Evolutionary conservation across 2,888 invertebrate genomes (phyloP), one percentile per base, ranked within the genome.

Genomic region (Ypsolopha sequella): DNA sequence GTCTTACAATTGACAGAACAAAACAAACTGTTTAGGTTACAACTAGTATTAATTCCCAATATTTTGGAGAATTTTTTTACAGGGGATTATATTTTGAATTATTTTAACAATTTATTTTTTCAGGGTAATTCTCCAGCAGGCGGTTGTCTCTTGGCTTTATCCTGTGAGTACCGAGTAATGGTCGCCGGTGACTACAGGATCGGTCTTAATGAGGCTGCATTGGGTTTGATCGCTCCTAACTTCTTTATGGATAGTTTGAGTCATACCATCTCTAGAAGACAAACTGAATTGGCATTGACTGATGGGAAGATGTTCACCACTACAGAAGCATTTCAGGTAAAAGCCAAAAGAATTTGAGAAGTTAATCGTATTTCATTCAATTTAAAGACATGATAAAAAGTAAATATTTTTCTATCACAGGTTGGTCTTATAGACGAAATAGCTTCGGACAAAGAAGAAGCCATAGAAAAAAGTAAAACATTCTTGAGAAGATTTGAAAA

Each of bases 131-230:
- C 93, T 0, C 94, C 94, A 36, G 95, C 94, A 33, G 95, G 95
- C 4, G 96, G 96, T 0, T 96, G 96, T 64, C 76, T 96, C 0
- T 61, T 96, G 9, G 88, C 96, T 0, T 80, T 93, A 66, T 89
- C 91, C 39, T 95, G 95, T 67, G 96, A 97, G 75, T 95, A 96
- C 74, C 88, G 96, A 56, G 90, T 93, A 0, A 95, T 96, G 92
- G 88, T 92, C n/a, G 89, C 90, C 0, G 92, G 93, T 0, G 93
- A 94, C 58, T 93, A 85, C 63, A 90, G 89, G 9, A 96, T 96
- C 51, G 97, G 96, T 0, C 80, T 97, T 1, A 96, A 96, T 67
- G 97, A 97, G 88, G 94, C 95, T 0, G 89, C 92, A 51, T 77
- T 97, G 44, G 96, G 95, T 9, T 92, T 95, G 54, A 88, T 91